phyloP scores from a whole-genome alignment of 2,113 vertebrate genomes.

The Varanus komodoensis region DNA sequence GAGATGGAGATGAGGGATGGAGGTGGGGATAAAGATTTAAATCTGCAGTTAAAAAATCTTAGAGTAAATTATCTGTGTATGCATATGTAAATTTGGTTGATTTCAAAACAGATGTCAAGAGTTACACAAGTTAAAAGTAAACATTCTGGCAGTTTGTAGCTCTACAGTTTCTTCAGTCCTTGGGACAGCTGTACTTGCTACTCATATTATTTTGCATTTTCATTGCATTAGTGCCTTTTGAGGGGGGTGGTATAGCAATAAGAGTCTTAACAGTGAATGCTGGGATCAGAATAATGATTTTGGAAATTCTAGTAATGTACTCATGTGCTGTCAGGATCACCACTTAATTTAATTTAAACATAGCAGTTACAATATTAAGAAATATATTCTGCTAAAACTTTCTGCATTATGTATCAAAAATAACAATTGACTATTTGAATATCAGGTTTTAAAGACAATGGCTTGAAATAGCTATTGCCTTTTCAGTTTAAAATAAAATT shows the following conservation, averaged over 20 bases:
- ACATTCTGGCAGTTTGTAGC: constrained; percentile 31
- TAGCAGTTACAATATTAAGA: background rate
- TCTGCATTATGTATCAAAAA: background rate
- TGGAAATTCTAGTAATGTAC: background rate
- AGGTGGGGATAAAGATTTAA: no score
- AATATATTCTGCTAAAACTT: background rate
- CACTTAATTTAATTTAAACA: background rate
- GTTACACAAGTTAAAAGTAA: constrained; percentile 18
- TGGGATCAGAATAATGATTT: background rate
- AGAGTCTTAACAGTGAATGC: background rate
- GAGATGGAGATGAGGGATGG: no score
- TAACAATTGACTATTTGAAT: background rate
- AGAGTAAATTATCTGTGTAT: no score
- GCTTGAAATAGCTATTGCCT: background rate
- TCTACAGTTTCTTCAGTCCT: background rate
- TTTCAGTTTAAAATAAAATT: background rate
- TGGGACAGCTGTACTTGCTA: background rate
- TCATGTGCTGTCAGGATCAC: background rate
- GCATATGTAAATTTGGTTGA: no score
- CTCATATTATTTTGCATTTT: background rate
- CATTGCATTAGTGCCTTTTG: background rate
- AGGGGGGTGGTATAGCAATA: background rate
- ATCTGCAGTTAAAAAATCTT: no score
- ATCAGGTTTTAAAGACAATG: background rate
- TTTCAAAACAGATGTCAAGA: constrained; percentile 15